phyloP scores from a whole-genome alignment of 2,797 vertebrate species.

The Phyllotis vaccarum region DNA sequence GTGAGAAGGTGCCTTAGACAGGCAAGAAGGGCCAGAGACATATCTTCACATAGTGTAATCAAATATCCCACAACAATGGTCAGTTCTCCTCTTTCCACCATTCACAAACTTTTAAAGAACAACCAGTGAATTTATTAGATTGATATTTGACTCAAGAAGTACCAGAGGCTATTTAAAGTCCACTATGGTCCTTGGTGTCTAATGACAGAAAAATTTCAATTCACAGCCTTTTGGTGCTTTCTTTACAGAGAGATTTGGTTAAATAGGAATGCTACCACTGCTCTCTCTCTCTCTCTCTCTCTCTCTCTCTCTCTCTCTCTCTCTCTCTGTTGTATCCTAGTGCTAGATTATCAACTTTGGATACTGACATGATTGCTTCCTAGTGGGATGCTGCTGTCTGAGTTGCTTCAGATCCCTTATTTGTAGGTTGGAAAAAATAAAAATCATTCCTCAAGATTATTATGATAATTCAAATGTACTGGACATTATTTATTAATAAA shows the following conservation, averaged over 20 bases:
- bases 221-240: background rate
- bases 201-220: conserved; percentile 49
- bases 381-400: background rate
- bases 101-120: background rate
- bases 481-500: background rate
- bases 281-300: no score
- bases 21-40: background rate
- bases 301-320: no score
- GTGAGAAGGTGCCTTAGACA: background rate
- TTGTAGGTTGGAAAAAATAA: background rate
- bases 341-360: background rate
- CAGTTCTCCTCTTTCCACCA: background rate
- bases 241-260: background rate
- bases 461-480: background rate
- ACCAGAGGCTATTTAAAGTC: background rate
- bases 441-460: background rate
- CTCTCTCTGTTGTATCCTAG: background rate
- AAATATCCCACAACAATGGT: background rate
- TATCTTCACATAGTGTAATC: background rate
- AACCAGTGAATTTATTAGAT: conserved; percentile 26
- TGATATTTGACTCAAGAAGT: conserved; percentile 8
- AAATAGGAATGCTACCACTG: background rate
- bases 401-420: background rate
- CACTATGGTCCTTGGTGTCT: background rate
- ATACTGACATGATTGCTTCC: background rate